phyloP scores from a whole-genome alignment of 2,797 vertebrate species.

The Pangasius krempfi region DNA sequence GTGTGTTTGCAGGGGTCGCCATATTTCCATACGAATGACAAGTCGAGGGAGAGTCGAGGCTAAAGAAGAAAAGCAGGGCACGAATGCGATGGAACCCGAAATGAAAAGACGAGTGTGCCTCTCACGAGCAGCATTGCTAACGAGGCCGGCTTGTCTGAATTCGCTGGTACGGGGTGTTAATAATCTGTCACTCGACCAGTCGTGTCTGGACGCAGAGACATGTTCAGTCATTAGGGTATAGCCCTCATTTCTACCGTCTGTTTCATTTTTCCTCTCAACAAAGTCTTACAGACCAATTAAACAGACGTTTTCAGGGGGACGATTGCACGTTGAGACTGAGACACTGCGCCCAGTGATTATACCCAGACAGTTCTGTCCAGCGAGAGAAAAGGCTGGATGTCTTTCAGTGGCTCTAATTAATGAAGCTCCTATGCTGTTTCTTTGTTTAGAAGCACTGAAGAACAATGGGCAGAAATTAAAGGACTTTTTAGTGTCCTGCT shows the following conservation, averaged over 20 bases:
- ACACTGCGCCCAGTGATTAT: conserved; percentile 7
- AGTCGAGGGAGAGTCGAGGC: background rate
- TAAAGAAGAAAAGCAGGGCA: conserved; percentile 36
- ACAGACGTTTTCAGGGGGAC: conserved; percentile 14
- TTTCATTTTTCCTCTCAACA: conserved; percentile 18
- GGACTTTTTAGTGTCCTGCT: conserved; percentile 32
- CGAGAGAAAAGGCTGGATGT: conserved; percentile 2
- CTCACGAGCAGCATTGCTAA: conserved; percentile 18
- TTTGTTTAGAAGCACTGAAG: conserved; percentile 27
- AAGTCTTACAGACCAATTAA: conserved; percentile 45
- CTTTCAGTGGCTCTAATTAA: conserved; percentile 22
- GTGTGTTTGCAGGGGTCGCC: conserved; percentile 13
- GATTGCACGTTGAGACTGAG: background rate
- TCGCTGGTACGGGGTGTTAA: conserved; percentile 36
- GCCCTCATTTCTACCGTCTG: conserved; percentile 29
- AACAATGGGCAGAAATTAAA: conserved; percentile 29
- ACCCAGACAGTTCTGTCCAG: conserved; percentile 17
- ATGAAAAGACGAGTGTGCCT: conserved; percentile 35
- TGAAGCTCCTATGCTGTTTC: background rate
- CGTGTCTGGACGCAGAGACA: conserved; percentile 32
- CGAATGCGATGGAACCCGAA: conserved; percentile 20
- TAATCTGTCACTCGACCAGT: conserved; percentile 32
- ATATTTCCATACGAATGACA: conserved; percentile 22
- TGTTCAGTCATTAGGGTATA: conserved; percentile 44
- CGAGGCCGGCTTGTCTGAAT: conserved; percentile 19